Percentiles rank a stretch among this genome's conserved stretches.
Conservation (phyloP, 2,113 vertebrate genomes). For the Scomber colias region DNA sequence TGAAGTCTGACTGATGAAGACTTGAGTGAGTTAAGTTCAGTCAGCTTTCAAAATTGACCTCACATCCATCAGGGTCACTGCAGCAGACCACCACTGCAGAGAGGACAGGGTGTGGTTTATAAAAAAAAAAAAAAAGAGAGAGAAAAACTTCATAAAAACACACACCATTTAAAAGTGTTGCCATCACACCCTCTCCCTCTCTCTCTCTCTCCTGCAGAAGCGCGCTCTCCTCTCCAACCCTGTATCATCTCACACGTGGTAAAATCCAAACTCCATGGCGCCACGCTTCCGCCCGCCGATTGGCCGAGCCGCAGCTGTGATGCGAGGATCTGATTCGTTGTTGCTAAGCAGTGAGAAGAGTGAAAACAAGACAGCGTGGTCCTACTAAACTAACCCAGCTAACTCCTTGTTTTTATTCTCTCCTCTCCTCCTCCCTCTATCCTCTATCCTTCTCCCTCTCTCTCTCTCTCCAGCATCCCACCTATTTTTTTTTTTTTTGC, state of each 20-base stretch:
- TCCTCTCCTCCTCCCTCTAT: background rate
- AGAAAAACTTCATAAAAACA: conserved; percentile 34
- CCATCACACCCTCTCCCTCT: conserved; percentile 42
- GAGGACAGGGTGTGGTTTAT: conserved; percentile 62
- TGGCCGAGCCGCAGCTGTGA: conserved; percentile 69
- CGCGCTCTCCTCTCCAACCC: conserved; percentile 15
- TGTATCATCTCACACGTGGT: conserved; percentile 72
- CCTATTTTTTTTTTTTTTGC: conserved; percentile 54
- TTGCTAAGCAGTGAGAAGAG: conserved; percentile 89
- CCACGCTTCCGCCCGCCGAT: conserved; percentile 73
- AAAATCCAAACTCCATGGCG: conserved; percentile 86
- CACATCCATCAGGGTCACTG: conserved; percentile 41
- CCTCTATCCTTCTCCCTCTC: conserved; percentile 7
- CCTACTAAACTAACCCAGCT: conserved; percentile 65
- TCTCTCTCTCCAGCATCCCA: conserved; percentile 37
- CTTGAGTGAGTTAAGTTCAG: background rate
- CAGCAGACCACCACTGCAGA: conserved; percentile 52
- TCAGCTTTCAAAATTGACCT: background rate
- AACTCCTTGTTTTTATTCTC: conserved; percentile 41
- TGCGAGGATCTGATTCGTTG: conserved; percentile 83
- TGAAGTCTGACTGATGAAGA: background rate
- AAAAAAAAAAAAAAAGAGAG: background rate
- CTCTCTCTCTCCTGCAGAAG: conserved; percentile 41
- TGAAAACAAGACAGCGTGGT: conserved; percentile 80
- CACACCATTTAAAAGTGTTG: conserved; percentile 35